A percentile compares a stretch with the other conserved stretches of the same genome.
Evolutionary conservation across 2,888 invertebrate species (phyloP).

Genomic region (Athrips mouffetella): DNA sequence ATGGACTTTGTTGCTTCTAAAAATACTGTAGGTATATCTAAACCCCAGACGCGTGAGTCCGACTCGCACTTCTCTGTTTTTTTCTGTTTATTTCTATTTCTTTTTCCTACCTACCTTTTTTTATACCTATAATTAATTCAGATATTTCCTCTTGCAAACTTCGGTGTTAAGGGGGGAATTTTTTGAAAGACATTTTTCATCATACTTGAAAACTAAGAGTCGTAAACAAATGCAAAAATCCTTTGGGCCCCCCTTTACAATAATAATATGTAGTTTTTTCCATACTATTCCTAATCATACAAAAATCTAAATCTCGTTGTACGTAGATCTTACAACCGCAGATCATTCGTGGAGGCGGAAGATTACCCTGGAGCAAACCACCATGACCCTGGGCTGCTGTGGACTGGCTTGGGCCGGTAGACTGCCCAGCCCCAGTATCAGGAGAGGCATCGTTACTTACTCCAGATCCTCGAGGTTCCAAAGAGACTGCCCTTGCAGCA

Average conservation of each 20-base stretch:
- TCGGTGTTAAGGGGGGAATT: no score
- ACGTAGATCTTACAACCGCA: conserved; percentile 78
- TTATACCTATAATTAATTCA: no score
- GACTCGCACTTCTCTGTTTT: no score
- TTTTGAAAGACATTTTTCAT: background rate
- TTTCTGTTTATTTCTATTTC: no score
- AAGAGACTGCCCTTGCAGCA: background rate
- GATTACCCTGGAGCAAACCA: conserved; percentile 80
- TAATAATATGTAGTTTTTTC: background rate
- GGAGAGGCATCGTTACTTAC: conserved; percentile 14
- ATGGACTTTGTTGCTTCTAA: no score
- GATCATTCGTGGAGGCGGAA: conserved; percentile 79
- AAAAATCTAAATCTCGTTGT: conserved; percentile 53
- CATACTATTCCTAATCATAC: background rate
- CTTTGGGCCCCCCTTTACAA: background rate
- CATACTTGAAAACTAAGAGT: background rate
- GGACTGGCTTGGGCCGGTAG: conserved; percentile 81
- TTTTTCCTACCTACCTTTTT: no score
- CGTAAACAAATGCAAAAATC: background rate
- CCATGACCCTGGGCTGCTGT: conserved; percentile 82
- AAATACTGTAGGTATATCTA: no score
- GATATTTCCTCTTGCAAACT: no score
- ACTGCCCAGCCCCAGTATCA: conserved; percentile 25
- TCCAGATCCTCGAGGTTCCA: background rate
- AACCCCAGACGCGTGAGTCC: no score